phyloP scores from a whole-genome alignment of 2,888 invertebrate species.

The Ditylenchus weischeri region DNA sequence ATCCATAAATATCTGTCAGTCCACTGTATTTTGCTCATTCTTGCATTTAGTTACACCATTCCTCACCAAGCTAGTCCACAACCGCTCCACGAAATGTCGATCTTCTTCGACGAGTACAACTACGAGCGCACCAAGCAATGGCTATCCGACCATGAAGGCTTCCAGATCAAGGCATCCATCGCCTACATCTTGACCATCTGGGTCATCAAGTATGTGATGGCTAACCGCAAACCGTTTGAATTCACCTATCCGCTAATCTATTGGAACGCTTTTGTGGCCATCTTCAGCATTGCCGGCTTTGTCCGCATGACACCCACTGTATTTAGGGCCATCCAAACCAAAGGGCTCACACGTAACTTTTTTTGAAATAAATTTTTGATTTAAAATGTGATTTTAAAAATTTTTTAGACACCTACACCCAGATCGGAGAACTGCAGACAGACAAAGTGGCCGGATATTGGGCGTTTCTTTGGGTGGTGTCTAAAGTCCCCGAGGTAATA shows the following conservation, averaged over 20 bases:
- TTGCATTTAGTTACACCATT: no score
- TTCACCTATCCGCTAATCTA: conserved; percentile 37
- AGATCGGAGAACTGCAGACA: conserved; percentile 48
- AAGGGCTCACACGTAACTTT: conserved; percentile 44
- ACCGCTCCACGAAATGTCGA: conserved; percentile 6
- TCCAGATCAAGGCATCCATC: conserved; percentile 34
- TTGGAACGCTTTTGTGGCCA: conserved; percentile 61
- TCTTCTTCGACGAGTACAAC: conserved; percentile 42
- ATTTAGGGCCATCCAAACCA: conserved; percentile 38
- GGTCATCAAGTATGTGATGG: conserved; percentile 56
- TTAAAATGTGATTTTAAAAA: no score
- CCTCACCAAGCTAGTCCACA: no score
- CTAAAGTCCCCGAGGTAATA: conserved; percentile 48
- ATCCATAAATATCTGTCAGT: no score
- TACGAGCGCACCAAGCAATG: conserved; percentile 46
- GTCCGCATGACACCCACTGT: conserved; percentile 44
- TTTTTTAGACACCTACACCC: conserved; percentile 49
- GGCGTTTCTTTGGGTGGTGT: conserved; percentile 53
- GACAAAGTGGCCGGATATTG: conserved; percentile 47
- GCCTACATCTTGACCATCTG: conserved; percentile 36
- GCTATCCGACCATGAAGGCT: conserved; percentile 40
- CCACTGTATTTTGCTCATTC: no score
- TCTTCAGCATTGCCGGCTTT: conserved; percentile 62
- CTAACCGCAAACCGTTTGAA: conserved; percentile 59
- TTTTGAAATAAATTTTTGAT: conserved; percentile 60